phyloP scores from a whole-genome alignment of 2,797 vertebrate genomes.

The Poecilia picta region DNA sequence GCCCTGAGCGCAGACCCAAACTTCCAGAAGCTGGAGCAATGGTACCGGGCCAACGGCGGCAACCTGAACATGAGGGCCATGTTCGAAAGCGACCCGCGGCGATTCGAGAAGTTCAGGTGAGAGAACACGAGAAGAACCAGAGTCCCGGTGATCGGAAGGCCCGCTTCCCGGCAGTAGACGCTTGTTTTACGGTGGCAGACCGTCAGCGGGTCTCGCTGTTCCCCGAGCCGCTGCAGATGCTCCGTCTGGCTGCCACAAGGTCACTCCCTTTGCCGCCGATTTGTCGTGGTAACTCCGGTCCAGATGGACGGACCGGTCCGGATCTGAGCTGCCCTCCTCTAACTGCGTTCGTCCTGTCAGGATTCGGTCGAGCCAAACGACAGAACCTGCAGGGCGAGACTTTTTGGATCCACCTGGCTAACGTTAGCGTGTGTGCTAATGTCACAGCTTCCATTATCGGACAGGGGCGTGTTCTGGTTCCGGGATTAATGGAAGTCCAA shows the following conservation, averaged over 20 bases:
- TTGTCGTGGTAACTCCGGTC: no score
- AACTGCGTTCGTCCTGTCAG: no score
- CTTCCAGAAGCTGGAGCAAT: constrained; percentile 84
- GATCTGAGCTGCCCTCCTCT: neutral
- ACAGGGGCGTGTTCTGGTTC: constrained; percentile 7
- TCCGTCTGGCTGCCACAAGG: constrained; percentile 38
- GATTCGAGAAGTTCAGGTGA: constrained; percentile 87
- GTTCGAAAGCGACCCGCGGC: constrained; percentile 81
- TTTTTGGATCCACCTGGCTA: neutral
- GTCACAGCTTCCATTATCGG: constrained; percentile 41
- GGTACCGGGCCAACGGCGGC: constrained; percentile 75
- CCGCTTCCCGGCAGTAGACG: neutral
- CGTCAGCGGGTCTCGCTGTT: neutral
- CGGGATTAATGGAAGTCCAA: neutral
- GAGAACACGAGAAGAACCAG: neutral
- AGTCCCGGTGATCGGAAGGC: neutral
- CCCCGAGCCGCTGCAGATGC: neutral
- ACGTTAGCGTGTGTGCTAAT: constrained; percentile 51
- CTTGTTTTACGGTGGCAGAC: no score
- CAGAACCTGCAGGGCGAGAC: neutral
- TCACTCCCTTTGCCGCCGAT: constrained; percentile 18
- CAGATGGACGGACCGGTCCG: neutral
- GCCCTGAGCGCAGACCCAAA: constrained; percentile 77
- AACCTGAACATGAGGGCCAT: constrained; percentile 84
- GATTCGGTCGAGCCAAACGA: neutral